Percentiles rank a stretch among this genome's conserved stretches.
These are phyloP conservation scores for Hoplias malabaricus DNA, from an alignment of 2,113 vertebrate species.

Conservation along the genomic window DNA sequence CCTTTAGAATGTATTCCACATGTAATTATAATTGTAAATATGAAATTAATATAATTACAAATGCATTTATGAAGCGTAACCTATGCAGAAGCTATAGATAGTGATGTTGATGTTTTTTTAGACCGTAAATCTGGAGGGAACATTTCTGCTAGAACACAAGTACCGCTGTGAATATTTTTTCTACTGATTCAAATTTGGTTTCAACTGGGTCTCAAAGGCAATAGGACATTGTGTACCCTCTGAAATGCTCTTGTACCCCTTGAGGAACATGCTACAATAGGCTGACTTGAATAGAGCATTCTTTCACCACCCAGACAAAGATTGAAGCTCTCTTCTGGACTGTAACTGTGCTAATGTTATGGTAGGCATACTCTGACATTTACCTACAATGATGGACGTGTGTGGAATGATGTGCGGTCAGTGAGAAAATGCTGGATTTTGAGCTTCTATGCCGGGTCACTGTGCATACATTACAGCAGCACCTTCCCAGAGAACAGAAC, in stretches of 20 bases:
- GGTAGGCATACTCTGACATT: constrained; percentile 22
- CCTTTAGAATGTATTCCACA: too few relatives aligned
- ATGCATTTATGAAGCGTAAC: too few relatives aligned
- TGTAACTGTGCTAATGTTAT: constrained; percentile 6
- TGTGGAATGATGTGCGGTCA: background rate
- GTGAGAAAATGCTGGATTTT: constrained; percentile 8
- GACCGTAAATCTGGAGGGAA: too few relatives aligned
- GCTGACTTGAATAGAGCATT: background rate
- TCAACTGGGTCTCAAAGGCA: background rate
- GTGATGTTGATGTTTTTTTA: too few relatives aligned
- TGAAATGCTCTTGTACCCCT: background rate
- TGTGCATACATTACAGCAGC: background rate
- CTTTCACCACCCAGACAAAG: constrained; percentile 5
- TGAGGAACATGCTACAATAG: background rate
- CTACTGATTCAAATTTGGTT: background rate
- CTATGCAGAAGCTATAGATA: too few relatives aligned
- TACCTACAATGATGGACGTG: background rate
- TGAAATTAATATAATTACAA: too few relatives aligned
- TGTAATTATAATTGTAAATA: too few relatives aligned
- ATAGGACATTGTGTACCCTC: background rate
- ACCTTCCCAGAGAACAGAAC: background rate
- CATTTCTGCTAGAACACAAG: too few relatives aligned
- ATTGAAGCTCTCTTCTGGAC: background rate
- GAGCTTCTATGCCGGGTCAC: background rate
- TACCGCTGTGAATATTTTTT: background rate